Conservation (phyloP, 2,113 vertebrate species). For the Tautogolabrus adspersus region DNA sequence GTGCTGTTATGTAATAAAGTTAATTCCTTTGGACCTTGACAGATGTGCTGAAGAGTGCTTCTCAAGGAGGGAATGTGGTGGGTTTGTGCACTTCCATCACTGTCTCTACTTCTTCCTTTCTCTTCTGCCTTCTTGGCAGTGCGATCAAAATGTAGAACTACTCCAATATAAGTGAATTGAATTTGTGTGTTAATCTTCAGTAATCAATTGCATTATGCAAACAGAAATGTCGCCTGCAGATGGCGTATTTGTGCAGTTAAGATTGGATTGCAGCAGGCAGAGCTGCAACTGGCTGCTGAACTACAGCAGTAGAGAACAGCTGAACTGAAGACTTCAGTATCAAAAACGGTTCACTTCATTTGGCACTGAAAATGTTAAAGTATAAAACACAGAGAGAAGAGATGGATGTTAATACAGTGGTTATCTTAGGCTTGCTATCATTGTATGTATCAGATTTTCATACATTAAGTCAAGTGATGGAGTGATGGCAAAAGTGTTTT, state of each 20-base stretch:
- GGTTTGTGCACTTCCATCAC: slow-evolving; percentile 11
- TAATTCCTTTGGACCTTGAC: slow-evolving; percentile 56
- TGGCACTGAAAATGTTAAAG: not conserved
- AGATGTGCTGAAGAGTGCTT: slow-evolving; percentile 56
- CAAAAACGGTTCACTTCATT: not conserved
- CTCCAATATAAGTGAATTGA: not conserved
- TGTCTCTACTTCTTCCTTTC: not conserved
- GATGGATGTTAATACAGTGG: not conserved
- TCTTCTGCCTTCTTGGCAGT: not conserved
- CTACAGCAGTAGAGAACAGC: slow-evolving; percentile 16
- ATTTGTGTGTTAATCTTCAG: slow-evolving; percentile 29
- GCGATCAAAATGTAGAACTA: not conserved
- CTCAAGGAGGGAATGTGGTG: not conserved
- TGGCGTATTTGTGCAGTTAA: slow-evolving; percentile 52
- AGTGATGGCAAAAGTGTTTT: not conserved
- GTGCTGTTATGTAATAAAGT: slow-evolving; percentile 61
- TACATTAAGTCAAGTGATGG: not conserved
- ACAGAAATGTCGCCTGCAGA: slow-evolving; percentile 50
- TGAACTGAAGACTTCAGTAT: slow-evolving; percentile 7
- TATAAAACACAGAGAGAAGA: not conserved
- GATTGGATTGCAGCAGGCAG: slow-evolving; percentile 17
- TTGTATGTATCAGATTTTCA: not conserved
- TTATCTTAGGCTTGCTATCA: not conserved
- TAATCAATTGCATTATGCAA: slow-evolving; percentile 7
- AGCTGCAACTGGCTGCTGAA: slow-evolving; percentile 6